These are phyloP conservation scores for Aphyosemion australe DNA, from an alignment of 2,113 vertebrate species.

Conservation along the genomic window DNA sequence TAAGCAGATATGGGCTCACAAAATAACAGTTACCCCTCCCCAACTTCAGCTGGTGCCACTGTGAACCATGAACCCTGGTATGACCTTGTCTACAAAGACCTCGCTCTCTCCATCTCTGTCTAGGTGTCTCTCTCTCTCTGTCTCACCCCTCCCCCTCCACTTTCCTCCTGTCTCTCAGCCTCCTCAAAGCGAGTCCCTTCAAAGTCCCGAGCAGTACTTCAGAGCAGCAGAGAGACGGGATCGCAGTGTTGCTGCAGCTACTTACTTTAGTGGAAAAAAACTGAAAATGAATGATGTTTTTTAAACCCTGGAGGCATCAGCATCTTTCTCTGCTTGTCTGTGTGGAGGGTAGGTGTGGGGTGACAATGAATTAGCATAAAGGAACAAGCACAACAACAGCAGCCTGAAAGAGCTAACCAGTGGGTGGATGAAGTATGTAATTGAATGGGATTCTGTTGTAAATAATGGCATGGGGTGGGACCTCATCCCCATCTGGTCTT, in stretches of 20 bases:
- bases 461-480: slow-evolving; percentile 91
- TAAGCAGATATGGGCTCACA: slow-evolving; percentile 76
- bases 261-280: slow-evolving; percentile 92
- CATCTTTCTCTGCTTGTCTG: slow-evolving; percentile 59
- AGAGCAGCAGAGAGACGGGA: slow-evolving; percentile 14
- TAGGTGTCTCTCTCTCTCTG: slow-evolving; percentile 41
- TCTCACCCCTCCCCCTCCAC: slow-evolving; percentile 37
- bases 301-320: slow-evolving; percentile 84
- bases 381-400: slow-evolving; percentile 87
- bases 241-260: slow-evolving; percentile 87
- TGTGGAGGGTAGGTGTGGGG: slow-evolving; percentile 53
- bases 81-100: slow-evolving; percentile 91
- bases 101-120: slow-evolving; percentile 30
- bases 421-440: slow-evolving; percentile 99
- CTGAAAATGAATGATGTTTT: slow-evolving; percentile 93
- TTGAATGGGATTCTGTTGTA: slow-evolving; percentile 99
- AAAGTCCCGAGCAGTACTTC: slow-evolving; percentile 55
- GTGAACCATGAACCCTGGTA: slow-evolving; percentile 82
- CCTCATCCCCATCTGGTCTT: slow-evolving; percentile 93
- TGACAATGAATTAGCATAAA: slow-evolving; percentile 90
- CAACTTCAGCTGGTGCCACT: slow-evolving; percentile 93
- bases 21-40: slow-evolving; percentile 93
- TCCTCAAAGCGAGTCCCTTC: slow-evolving; percentile 38
- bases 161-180: slow-evolving; percentile 34
- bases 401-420: slow-evolving; percentile 95